Evolutionary conservation across 1,140 invertebrate genomes (phyloP), one percentile per base, ranked within the genome.

Genomic region (Drosophila micromelanica): DNA sequence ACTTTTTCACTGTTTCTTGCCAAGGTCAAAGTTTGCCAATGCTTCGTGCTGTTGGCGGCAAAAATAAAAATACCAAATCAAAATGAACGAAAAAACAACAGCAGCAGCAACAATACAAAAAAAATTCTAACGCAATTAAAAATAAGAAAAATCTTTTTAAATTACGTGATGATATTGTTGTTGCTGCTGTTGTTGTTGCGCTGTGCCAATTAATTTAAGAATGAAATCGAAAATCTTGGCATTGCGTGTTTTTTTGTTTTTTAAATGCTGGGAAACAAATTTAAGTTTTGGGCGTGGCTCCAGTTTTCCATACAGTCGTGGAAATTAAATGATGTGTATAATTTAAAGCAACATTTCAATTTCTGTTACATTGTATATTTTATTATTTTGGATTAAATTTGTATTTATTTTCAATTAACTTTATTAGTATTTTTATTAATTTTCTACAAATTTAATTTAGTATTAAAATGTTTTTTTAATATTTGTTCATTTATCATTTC

Each of bases 221-320:
- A 86, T 81, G 82, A 86, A 86, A 81, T 82, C 78, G 82, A 72
- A 87, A 86, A 81, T 78, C 78, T 81, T 77, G 69, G 78, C 81
- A 78, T 63, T 80, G 73, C 51, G 76, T 61, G 35, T 32, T 59
- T 64, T 64, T 45, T 17, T n/a, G n/a, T 17, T 42, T 61, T 27
- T 46, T 46, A n/a, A 43, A 23, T 59, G 48, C n/a, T 37, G 6
- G 27, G 27, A 27, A 27, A 27, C 27, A 6, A 6, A 5, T 27
- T 27, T 35, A 9, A 23, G 13, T 17, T 63, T 71, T 56, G 48
- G 48, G 48, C 48, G 48, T 51, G 48, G 27, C 48, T 6, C 5
- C 5, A 35, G 23, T 48, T 23, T 48, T 12, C 8, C 32, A 35
- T 9, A 5, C 17, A 35, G n/a, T 12, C 5, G 35, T 2, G 3